These are phyloP conservation scores for Vidua macroura DNA, from an alignment of 2,113 vertebrate species.

Conservation along the genomic window DNA sequence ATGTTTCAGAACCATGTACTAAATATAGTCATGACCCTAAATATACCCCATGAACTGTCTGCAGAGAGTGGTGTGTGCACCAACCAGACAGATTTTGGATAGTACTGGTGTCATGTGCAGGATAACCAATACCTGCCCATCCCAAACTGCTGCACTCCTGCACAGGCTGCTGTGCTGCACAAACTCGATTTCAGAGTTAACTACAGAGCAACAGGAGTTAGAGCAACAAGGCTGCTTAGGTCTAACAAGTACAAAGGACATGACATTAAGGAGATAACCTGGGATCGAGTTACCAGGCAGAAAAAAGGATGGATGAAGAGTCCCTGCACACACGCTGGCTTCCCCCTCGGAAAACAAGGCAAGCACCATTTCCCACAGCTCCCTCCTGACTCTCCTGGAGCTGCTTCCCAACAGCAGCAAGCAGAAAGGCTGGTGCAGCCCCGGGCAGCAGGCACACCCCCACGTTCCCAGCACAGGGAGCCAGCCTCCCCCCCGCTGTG, in stretches of 20 bases:
- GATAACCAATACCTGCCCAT: not conserved
- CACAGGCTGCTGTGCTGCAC: not conserved
- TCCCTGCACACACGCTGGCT: rapidly evolving
- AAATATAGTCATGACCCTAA: not conserved
- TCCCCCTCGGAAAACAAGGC: not conserved
- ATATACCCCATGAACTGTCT: not conserved
- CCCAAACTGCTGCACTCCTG: not conserved
- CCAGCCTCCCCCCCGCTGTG: not conserved
- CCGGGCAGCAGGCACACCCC: not conserved
- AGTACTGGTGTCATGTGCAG: not conserved
- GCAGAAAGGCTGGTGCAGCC: not conserved
- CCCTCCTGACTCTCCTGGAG: not conserved
- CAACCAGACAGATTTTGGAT: not conserved
- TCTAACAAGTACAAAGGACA: not conserved
- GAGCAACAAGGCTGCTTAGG: not conserved
- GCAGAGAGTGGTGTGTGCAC: not conserved
- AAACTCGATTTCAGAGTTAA: not conserved
- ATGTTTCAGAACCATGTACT: not conserved
- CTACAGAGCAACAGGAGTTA: not conserved
- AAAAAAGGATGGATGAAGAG: not conserved
- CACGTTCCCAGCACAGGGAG: not conserved
- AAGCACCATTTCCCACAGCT: not conserved
- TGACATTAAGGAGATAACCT: not conserved
- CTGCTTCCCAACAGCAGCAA: rapidly evolving
- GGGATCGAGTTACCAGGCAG: not conserved